phyloP scores from a whole-genome alignment of 2,797 vertebrate genomes.

The Takifugu rubripes region DNA sequence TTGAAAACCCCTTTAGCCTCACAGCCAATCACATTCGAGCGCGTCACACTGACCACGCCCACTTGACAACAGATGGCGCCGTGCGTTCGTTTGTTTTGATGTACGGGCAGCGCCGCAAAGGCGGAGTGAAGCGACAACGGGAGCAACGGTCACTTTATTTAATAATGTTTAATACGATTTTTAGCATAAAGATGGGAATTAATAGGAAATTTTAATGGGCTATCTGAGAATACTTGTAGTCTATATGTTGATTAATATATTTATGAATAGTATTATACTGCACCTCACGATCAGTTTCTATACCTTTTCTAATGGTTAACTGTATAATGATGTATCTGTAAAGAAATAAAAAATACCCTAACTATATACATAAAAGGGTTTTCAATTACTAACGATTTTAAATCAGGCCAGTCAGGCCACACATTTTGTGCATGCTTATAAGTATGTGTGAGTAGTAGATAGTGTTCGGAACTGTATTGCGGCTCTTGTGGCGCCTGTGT shows the following conservation, averaged over 20 bases:
- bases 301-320: no score
- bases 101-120: accelerated
- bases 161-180: background rate
- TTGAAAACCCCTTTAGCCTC: conserved; percentile 59
- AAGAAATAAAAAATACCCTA: background rate
- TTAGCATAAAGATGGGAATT: no score
- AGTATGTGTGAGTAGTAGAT: no score
- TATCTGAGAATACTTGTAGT: no score
- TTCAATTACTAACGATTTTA: background rate
- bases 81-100: background rate
- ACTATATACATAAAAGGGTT: background rate
- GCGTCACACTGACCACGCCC: conserved; percentile 22
- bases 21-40: conserved; percentile 58
- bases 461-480: no score
- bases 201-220: no score
- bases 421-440: background rate
- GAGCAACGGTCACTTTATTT: background rate
- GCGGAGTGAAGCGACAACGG: conserved; percentile 19
- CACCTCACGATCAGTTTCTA: no score
- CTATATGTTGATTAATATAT: no score
- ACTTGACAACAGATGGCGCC: accelerated
- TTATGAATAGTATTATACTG: background rate
- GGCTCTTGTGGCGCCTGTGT: no score
- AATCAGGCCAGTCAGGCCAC: no score
- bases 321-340: no score